Evolutionary conservation across 2,888 invertebrate species (phyloP), one percentile per base, ranked within the genome.

Genomic region (Archips xylosteana): DNA sequence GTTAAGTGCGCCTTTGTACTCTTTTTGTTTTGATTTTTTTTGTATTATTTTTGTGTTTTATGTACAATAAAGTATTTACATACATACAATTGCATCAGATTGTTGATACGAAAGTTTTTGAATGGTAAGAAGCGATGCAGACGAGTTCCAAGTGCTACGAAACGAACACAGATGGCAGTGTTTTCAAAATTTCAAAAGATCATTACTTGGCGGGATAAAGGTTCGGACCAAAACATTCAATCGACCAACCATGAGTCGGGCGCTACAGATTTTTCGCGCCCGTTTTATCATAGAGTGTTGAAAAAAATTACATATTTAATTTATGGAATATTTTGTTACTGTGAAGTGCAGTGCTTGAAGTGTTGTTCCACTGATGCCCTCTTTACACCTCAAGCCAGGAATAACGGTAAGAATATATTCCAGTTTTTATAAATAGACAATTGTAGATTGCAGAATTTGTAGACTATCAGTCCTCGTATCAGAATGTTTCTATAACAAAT

Each of bases 371-470:
- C 85, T 83, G 83, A 95, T 94, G 95, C 95, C 95, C 82, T 89
- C 94, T 75, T 79, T 95, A 90, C 92, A 94, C 77, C 87, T 95
- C 78, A 94, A 94, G 82, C 92, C 94, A 77, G 94, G 94, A 87
- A 87, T 94, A 77, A 94, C 94, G 92, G 95, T 95, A 87, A 89
- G 78, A 78, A 78, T 79, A 82, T 81, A 80, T 69, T 71, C 59
- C 75, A 65, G 76, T 66, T 72, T 36, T 60, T 61, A 74, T 60
- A 65, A 54, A 54, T 69, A 51, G 45, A 51, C 23, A 45, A 13
- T 32, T 47, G 12, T 47, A n/a, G 34, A 39, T n/a, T 39, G 47
- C 32, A 65, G 36, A 36, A 5, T 39, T 34, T 42, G 39, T n/a
- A 23, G 23, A 57, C 12, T 57, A 13, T 42, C 57, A 39, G 39